Evolutionary conservation across 1,140 invertebrate species (phyloP).

Genomic region (Teleogryllus occipitalis): DNA sequence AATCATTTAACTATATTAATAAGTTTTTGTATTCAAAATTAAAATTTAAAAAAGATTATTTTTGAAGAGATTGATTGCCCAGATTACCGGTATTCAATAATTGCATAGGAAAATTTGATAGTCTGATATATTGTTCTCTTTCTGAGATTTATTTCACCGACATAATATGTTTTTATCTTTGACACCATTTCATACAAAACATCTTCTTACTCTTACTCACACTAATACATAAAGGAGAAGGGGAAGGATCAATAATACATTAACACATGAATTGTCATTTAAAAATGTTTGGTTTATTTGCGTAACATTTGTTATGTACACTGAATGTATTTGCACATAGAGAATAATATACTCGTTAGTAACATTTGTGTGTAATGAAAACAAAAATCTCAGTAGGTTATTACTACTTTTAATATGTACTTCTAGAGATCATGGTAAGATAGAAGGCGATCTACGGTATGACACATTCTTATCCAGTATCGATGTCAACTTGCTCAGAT

Average conservation of each 20-base stretch:
- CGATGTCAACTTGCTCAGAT: background rate
- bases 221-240: background rate
- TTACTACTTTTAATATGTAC: background rate
- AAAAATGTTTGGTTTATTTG: slow-evolving; percentile 6
- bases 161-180: too few relatives aligned
- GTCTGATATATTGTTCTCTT: too few relatives aligned
- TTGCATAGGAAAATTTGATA: too few relatives aligned
- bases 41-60: too few relatives aligned
- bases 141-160: too few relatives aligned
- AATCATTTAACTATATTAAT: too few relatives aligned
- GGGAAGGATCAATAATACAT: background rate
- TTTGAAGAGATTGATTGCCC: too few relatives aligned
- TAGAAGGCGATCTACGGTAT: background rate
- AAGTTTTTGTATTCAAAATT: too few relatives aligned
- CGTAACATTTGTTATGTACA: slow-evolving; percentile 5
- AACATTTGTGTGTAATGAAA: slow-evolving; percentile 5
- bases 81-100: too few relatives aligned
- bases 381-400: background rate
- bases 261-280: background rate
- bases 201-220: too few relatives aligned
- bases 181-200: too few relatives aligned
- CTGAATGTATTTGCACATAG: background rate
- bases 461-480: slow-evolving; percentile 1
- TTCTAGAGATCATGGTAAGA: slow-evolving; percentile 4
- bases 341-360: slow-evolving; percentile 5